Evolutionary conservation across 2,113 vertebrate species (phyloP), one percentile per base, ranked within the genome.

Genomic region (Monarcha castaneiventris): DNA sequence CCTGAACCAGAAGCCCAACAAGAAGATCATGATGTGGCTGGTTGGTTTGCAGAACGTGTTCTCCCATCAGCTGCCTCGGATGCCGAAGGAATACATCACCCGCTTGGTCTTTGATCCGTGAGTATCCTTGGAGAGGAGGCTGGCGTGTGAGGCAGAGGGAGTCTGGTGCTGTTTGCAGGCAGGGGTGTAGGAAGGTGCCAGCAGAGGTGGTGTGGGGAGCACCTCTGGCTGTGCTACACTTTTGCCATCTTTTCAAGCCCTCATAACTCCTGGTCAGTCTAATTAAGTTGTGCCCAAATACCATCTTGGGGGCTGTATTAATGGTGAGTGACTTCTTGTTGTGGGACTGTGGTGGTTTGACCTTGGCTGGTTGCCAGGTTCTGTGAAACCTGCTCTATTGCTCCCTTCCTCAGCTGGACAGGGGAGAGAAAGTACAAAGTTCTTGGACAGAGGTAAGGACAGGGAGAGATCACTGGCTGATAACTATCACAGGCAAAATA

Each of bases 21-120:
- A 99, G 97, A 99, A 99, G 97, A 99, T 99, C 93, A 97, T 99
- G 97, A 99, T 99, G 98, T 99, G 99, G 99, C 98, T 99, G 35
- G 99, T 99, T 12, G 99, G 99, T 69, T 98, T 99, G 46, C 99
- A 99, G 98, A 99, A 99, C 0, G 99, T 99, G 14, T 99, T 99
- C 97, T 99, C 99, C 41, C 99, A 99, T 94, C 99, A 99, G 97
- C 98, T 99, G 67, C 99, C 99, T 58, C 98, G 99, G 29, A 99
- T 99, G 99, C 99, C 99, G 3, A 99, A 99, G 92, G 99, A 99
- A 79, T 99, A 99, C 94, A 99, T 99, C 97, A 99, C 99, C 1
- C 98, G 99, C 74, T 98, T 99, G 26, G 99, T 99, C 89, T 99
- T 99, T 89, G 99, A 99, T 96, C 99, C 99, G 99, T 99, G 96